These are phyloP conservation scores for Idris sp. DNA, from an alignment of 1,140 invertebrate genomes.

Conservation along the genomic window DNA sequence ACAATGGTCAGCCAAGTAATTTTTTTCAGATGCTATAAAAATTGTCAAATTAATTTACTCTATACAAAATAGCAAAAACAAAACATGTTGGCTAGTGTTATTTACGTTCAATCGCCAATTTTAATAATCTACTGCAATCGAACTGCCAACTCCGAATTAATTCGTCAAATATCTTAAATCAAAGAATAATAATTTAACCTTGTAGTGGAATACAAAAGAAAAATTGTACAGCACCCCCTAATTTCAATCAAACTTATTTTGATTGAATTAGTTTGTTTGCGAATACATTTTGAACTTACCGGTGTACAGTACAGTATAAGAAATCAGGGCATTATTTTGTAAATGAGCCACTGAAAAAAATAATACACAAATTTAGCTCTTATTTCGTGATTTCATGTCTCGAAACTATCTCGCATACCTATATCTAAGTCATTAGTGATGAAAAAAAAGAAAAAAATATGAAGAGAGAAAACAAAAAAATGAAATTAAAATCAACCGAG, in stretches of 20 bases:
- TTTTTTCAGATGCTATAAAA: too few relatives aligned
- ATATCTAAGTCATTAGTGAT: slow-evolving; percentile 71
- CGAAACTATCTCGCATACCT: slow-evolving; percentile 41
- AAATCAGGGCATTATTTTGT: slow-evolving; percentile 45
- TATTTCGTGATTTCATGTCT: slow-evolving; percentile 54
- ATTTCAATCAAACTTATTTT: too few relatives aligned
- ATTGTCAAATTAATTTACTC: too few relatives aligned
- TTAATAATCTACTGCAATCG: slow-evolving; percentile 3
- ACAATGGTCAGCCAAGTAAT: too few relatives aligned
- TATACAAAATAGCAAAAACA: too few relatives aligned
- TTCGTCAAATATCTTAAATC: slow-evolving; percentile 13
- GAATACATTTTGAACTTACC: background rate
- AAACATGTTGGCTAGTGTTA: too few relatives aligned
- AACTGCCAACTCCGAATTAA: background rate
- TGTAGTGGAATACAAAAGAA: background rate
- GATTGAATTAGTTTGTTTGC: background rate
- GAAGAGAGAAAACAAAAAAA: slow-evolving; percentile 22
- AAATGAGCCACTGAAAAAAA: slow-evolving; percentile 3
- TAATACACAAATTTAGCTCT: slow-evolving; percentile 2
- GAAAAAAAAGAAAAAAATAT: too few relatives aligned
- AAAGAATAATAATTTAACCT: background rate
- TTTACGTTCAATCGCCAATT: too few relatives aligned
- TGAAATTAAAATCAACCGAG: slow-evolving; percentile 13
- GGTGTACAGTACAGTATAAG: slow-evolving; percentile 42
- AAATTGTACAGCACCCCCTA: slow-evolving; percentile 4